Evolutionary conservation across 2,113 vertebrate species (phyloP), one percentile per base, ranked within the genome.

Genomic region (Vicugna pacos): DNA sequence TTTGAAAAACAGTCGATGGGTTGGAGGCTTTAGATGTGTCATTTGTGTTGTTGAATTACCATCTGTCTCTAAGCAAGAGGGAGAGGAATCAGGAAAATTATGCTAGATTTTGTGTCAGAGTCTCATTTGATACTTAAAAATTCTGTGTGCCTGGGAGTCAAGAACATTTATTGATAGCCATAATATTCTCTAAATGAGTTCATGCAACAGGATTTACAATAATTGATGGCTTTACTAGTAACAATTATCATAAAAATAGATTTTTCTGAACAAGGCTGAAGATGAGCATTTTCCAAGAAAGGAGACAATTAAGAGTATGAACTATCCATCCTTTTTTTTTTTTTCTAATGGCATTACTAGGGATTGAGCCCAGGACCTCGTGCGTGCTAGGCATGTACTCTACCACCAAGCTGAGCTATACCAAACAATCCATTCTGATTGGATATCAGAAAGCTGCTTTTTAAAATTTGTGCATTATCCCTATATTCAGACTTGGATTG

Each of bases 191-290:
- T 73, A 93, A 60, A 80, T 54, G 79, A 96, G 69, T 92, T 86
- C 69, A 22, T 79, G 65, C 24, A 50, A 30, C n/a, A 69, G 83
- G 91, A 70, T 95, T 84, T 86, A 85, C 19, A 60, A 10, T 60
- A 81, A 97, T 81, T 92, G 86, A 96, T 94, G 91, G 64, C 80
- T 94, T 67, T 91, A 12, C 75, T 90, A 67, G 82, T 76, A 89
- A 80, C 32, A 73, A 48, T 95, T 64, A 67, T 79, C 83, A 92
- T 95, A 81, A 97, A 97, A 95, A 95, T 81, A 69, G 58, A 62
- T 92, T 89, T 48, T 16, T 84, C 65, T 54, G n/a, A 85, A 89
- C 52, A 65, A 52, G 81, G n/a, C 73, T 86, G 26, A 56, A 72
- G 85, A 48, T 24, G 84, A 89, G 64, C 82, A 24, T 93, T 93